phyloP scores from a whole-genome alignment of 2,888 invertebrate genomes.

The Salticus scenicus region DNA sequence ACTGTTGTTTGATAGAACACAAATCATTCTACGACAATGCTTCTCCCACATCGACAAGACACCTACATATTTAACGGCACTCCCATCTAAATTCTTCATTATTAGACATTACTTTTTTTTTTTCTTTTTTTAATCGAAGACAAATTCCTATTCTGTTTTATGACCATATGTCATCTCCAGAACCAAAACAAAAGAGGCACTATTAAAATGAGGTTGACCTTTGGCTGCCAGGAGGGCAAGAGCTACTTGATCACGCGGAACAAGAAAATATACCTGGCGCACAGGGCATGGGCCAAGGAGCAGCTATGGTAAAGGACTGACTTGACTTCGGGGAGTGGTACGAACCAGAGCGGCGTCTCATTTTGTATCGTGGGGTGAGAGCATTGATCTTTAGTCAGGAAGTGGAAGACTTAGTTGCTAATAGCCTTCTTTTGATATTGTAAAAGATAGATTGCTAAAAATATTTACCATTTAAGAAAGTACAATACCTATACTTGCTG shows the following conservation, averaged over 20 bases:
- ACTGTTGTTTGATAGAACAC: no score
- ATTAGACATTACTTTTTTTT: neutral
- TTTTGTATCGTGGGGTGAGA: neutral
- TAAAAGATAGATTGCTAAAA: no score
- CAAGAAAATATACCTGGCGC: neutral
- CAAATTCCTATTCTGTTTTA: neutral
- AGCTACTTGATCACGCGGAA: neutral
- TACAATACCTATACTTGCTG: no score
- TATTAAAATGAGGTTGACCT: conserved; percentile 2
- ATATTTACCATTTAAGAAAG: no score
- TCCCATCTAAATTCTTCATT: neutral
- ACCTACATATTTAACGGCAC: neutral
- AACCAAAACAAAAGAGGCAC: conserved; percentile 5
- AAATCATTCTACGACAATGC: neutral
- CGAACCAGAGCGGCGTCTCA: neutral
- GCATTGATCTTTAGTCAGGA: conserved; percentile 22
- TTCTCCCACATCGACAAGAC: neutral
- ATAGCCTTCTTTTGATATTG: no score
- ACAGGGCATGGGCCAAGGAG: neutral
- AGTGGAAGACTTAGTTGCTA: conserved; percentile 1
- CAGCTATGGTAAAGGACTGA: conserved; percentile 4
- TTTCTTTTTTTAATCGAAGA: neutral
- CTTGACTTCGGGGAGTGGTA: conserved; percentile 26
- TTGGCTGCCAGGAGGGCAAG: neutral
- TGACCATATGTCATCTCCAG: neutral